phyloP scores from a whole-genome alignment of 2,888 invertebrate genomes.

The Augochlorella aurata region DNA sequence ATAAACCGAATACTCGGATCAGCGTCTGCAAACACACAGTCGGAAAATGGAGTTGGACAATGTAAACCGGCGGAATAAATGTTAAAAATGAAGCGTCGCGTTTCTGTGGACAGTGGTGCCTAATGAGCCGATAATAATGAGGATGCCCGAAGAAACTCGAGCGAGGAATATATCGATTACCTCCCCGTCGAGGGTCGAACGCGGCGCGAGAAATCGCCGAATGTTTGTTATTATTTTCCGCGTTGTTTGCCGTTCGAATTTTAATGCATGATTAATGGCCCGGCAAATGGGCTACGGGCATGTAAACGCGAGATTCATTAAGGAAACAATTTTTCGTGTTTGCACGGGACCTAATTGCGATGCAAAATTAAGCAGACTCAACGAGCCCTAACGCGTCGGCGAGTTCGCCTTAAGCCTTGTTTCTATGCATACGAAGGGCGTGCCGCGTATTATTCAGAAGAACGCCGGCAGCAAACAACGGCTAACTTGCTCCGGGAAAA shows the following conservation, averaged over 20 bases:
- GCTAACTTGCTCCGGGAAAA: neutral
- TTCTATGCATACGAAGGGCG: slow-evolving; percentile 30
- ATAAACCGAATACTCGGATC: neutral
- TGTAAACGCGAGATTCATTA: slow-evolving; percentile 16
- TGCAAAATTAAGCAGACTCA: slow-evolving; percentile 35
- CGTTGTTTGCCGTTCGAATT: slow-evolving; percentile 10
- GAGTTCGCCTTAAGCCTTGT: slow-evolving; percentile 15
- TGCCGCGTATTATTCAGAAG: slow-evolving; percentile 6
- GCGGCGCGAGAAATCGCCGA: neutral
- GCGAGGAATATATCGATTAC: slow-evolving; percentile 8
- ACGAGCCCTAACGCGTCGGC: slow-evolving; percentile 1
- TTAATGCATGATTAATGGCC: slow-evolving; percentile 3
- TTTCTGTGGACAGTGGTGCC: neutral
- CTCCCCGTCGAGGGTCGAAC: neutral
- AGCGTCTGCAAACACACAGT: neutral
- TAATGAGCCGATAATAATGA: neutral
- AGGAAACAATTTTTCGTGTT: slow-evolving; percentile 17
- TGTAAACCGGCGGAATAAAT: slow-evolving; percentile 4
- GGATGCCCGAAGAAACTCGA: neutral
- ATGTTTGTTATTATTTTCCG: neutral
- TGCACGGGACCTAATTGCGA: slow-evolving; percentile 28
- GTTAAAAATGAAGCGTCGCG: neutral
- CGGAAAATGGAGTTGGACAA: neutral
- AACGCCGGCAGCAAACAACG: neutral
- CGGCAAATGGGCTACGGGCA: slow-evolving; percentile 9